Evolutionary conservation across 2,797 vertebrate species (phyloP).

Genomic region (Sebastes iracundus): DNA sequence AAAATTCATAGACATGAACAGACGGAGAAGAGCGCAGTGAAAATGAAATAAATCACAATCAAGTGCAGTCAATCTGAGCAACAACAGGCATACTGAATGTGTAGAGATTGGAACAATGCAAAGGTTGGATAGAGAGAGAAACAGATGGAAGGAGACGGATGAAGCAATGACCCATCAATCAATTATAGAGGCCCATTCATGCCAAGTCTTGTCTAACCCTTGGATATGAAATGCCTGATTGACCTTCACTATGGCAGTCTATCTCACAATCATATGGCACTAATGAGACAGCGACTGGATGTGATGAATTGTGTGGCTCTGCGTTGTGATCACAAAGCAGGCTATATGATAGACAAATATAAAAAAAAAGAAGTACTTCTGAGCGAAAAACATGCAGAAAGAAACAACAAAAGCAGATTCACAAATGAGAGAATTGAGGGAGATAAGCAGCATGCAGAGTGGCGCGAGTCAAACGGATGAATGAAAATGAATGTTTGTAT

Average conservation of each 20-base stretch:
- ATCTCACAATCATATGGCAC: slow-evolving; percentile 16
- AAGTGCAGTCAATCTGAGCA: background rate
- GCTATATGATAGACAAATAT: background rate
- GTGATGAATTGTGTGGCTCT: slow-evolving; percentile 6
- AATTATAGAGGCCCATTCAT: slow-evolving; percentile 27
- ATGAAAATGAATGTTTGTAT: background rate
- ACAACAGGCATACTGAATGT: slow-evolving; percentile 6
- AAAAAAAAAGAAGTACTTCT: background rate
- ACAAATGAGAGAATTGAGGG: background rate
- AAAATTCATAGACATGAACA: background rate
- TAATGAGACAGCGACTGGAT: slow-evolving; percentile 30
- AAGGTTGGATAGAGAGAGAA: background rate
- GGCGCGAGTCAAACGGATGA: background rate
- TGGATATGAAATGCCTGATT: slow-evolving; percentile 35
- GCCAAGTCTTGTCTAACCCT: slow-evolving; percentile 21
- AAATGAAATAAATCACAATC: slow-evolving; percentile 8
- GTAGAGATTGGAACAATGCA: background rate
- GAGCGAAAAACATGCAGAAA: background rate
- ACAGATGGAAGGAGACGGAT: slow-evolving; percentile 13
- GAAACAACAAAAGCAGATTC: background rate
- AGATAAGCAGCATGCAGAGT: background rate
- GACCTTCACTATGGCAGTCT: slow-evolving; percentile 47
- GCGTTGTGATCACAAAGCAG: background rate
- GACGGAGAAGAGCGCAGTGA: background rate
- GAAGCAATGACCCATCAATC: slow-evolving; percentile 35